phyloP scores from a whole-genome alignment of 2,797 vertebrate species.

The Alectoris magna region DNA sequence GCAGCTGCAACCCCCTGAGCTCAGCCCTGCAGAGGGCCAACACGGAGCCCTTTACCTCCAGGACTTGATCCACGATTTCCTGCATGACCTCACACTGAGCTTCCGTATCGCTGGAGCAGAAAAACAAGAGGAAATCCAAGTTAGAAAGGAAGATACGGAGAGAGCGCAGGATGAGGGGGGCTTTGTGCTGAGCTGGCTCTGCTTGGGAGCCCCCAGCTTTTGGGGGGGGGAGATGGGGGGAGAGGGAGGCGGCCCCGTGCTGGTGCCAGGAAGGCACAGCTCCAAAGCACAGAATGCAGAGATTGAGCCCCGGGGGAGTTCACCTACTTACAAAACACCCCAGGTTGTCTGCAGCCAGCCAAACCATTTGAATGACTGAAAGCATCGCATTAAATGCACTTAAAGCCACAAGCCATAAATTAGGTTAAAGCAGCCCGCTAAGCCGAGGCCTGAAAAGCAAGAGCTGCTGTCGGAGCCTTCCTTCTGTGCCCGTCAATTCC shows the following conservation, averaged over 20 bases:
- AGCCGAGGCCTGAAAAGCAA: neutral
- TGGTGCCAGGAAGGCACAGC: neutral
- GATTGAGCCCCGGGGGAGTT: neutral
- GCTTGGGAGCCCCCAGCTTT: neutral
- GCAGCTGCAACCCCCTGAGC: too few species aligned
- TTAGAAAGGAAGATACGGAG: neutral
- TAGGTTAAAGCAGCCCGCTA: neutral
- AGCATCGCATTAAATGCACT: neutral
- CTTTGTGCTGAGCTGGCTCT: neutral
- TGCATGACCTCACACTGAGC: slow-evolving; percentile 97
- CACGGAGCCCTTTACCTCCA: slow-evolving; percentile 85
- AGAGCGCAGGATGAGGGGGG: neutral
- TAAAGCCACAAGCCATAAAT: neutral
- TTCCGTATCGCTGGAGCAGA: slow-evolving; percentile 89
- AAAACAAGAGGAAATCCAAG: neutral
- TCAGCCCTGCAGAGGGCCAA: too few species aligned
- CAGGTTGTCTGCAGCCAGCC: neutral
- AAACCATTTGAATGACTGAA: neutral
- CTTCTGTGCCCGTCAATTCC: neutral
- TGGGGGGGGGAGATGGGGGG: neutral
- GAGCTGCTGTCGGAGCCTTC: neutral
- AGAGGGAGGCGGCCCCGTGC: neutral
- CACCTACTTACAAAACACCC: neutral
- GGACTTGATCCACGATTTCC: slow-evolving; percentile 95
- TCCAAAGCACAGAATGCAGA: neutral